Percentiles rank a stretch among this genome's conserved stretches.
Evolutionary conservation across 2,113 vertebrate genomes (phyloP).

Genomic region (Poeciliopsis occidentalis): DNA sequence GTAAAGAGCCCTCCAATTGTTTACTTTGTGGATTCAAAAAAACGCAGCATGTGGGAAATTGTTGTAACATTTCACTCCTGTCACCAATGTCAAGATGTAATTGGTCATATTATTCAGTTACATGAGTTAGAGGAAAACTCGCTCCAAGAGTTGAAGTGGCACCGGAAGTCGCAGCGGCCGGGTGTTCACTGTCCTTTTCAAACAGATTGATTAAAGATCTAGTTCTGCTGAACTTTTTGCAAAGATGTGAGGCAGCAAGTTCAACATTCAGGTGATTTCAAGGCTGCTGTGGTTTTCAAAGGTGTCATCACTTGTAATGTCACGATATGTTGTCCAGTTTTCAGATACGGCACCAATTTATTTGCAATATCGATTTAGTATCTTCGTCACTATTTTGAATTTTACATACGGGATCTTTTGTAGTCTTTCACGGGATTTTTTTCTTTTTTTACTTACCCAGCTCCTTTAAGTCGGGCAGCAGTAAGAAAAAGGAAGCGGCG

Average conservation of each 20-base stretch:
- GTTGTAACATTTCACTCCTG: no score
- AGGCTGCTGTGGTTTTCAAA: slow-evolving; percentile 56
- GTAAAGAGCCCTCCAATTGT: no score
- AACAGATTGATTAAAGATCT: not conserved
- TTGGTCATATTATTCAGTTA: not conserved
- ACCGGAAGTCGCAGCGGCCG: not conserved
- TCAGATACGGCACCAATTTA: slow-evolving; percentile 41
- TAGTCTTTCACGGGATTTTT: slow-evolving; percentile 46
- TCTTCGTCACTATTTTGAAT: slow-evolving; percentile 31
- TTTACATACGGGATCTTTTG: not conserved
- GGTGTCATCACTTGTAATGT: slow-evolving; percentile 44
- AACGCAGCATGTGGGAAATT: no score
- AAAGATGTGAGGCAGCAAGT: slow-evolving; percentile 73
- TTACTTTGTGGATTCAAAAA: no score
- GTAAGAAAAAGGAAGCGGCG: not conserved
- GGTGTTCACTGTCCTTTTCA: not conserved
- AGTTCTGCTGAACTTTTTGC: slow-evolving; percentile 49
- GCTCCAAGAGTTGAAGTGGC: not conserved
- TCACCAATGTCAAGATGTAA: no score
- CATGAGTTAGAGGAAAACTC: not conserved
- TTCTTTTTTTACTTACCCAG: slow-evolving; percentile 31
- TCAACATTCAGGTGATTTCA: slow-evolving; percentile 73
- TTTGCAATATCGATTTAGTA: slow-evolving; percentile 53
- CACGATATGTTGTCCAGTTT: slow-evolving; percentile 59
- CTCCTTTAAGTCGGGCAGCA: slow-evolving; percentile 8